Evolutionary conservation across 2,888 invertebrate species (phyloP), one percentile per base, ranked within the genome.

Genomic region (Epistrophe grossulariae): DNA sequence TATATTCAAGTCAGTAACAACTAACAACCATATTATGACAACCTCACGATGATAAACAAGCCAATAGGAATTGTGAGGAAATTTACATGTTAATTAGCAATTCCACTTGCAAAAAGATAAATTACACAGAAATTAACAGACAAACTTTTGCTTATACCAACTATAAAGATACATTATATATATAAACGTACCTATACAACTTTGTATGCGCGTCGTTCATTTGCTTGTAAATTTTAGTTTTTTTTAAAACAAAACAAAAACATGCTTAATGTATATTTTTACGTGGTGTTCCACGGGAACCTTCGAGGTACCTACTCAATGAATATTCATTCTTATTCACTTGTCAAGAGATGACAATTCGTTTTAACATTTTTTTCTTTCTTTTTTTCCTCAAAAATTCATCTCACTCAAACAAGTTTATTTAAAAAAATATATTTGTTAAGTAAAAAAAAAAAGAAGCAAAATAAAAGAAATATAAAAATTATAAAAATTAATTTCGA

Each of bases 31-130:
- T 11, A 11, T 13, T 45, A 48, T 15, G 52, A 55, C 66, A 82
- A 72, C 78, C 40, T 71, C 62, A 60, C 19, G 13, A 50, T 66
- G 43, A 66, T 68, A 73, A 72, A 78, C 72, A 19, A 62, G 57
- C 38, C 55, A 45, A 15, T 13, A 60, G 50, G 79, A 79, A 79
- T 13, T 64, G 76, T 45, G 64, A 71, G 24, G 17, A 68, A 66
- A 84, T 79, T 72, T 71, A 64, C 79, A 66, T 72, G 64, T 77
- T 76, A 79, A 84, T 84, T 80, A 79, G 62, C 79, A 79, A 79
- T 76, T 66, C 84, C 84, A 64, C 35, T 40, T 59, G 71, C 71
- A 71, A 66, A 59, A 84, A 79, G 55, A 79, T 71, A 62, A 48
- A 83, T 55, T 57, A 57, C 73, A 73, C 68, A 73, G 38, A 59